Evolutionary conservation across 2,888 invertebrate genomes (phyloP).

Genomic region (Hirtodrosophila cameraria): DNA sequence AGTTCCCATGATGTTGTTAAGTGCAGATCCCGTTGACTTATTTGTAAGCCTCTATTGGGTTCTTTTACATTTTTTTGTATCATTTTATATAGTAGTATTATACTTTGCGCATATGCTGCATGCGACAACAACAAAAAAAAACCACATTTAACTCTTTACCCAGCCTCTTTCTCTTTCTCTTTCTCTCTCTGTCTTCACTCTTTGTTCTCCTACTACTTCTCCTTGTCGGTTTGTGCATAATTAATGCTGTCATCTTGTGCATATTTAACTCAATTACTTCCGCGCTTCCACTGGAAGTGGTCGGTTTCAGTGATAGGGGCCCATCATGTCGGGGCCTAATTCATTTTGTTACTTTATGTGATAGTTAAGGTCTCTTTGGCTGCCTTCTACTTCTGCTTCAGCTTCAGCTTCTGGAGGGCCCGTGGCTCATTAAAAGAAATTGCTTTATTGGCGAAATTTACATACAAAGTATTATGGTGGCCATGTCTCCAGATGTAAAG

Average conservation of each 20-base stretch:
- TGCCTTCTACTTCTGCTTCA: constrained; percentile 15
- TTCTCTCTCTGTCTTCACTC: not conserved
- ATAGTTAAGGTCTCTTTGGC: constrained; percentile 49
- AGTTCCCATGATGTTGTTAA: constrained; percentile 62
- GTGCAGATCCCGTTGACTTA: constrained; percentile 50
- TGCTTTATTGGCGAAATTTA: constrained; percentile 74
- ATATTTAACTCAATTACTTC: constrained; percentile 79
- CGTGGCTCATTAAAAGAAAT: constrained; percentile 74
- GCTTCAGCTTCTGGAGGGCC: constrained; percentile 34
- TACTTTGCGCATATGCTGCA: constrained; percentile 51
- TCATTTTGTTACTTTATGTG: constrained; percentile 74
- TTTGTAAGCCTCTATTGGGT: constrained; percentile 60
- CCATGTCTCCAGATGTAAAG: constrained; percentile 63
- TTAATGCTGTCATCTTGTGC: constrained; percentile 78
- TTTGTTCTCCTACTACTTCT: not conserved
- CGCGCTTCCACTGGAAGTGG: constrained; percentile 58
- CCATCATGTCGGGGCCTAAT: constrained; percentile 66
- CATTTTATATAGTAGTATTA: constrained; percentile 16
- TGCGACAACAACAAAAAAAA: constrained; percentile 60
- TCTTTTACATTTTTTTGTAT: constrained; percentile 34
- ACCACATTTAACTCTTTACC: constrained; percentile 72
- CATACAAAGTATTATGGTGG: constrained; percentile 75
- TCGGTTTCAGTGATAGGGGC: constrained; percentile 65
- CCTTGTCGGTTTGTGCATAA: constrained; percentile 55
- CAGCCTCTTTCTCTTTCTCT: constrained; percentile 5